Percentiles rank a stretch among this genome's conserved stretches.
These are phyloP conservation scores for Sarcophaga bullata DNA, from an alignment of 1,140 invertebrate genomes.

Conservation along the genomic window DNA sequence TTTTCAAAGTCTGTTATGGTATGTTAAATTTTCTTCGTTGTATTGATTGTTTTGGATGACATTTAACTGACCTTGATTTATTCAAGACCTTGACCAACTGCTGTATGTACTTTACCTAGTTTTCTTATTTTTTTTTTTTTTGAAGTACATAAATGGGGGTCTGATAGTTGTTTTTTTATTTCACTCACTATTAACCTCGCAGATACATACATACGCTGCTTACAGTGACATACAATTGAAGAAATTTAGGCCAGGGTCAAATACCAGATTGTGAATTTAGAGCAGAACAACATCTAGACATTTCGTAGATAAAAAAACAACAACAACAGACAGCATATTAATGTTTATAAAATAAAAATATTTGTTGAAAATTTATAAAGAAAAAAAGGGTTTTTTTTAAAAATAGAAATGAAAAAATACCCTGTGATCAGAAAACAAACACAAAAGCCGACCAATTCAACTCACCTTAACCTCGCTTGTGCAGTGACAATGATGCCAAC, in stretches of 20 bases:
- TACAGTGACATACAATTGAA: neutral
- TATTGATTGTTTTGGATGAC: neutral
- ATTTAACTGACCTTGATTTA: neutral
- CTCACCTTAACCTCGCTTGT: slow-evolving; percentile 26
- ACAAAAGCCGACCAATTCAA: neutral
- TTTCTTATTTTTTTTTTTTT: no score
- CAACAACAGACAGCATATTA: neutral
- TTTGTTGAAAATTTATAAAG: no score
- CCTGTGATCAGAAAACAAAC: neutral
- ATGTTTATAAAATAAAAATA: no score
- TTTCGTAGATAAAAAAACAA: neutral
- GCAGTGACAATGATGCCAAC: slow-evolving; percentile 21
- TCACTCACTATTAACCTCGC: no score
- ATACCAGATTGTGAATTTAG: no score
- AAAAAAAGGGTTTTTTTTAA: no score
- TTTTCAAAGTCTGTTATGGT: no score
- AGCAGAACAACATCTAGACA: neutral
- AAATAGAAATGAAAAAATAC: no score
- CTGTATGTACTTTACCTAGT: slow-evolving; percentile 13
- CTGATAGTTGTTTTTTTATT: no score
- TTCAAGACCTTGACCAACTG: slow-evolving; percentile 1
- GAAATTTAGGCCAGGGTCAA: slow-evolving; percentile 37
- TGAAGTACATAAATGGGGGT: no score
- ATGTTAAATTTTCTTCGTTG: no score
- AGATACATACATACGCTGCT: neutral